A percentile compares a stretch with the other conserved stretches of the same genome.
Conservation (phyloP, 1,140 invertebrate genomes). For the Andrena cerasifolii region DNA sequence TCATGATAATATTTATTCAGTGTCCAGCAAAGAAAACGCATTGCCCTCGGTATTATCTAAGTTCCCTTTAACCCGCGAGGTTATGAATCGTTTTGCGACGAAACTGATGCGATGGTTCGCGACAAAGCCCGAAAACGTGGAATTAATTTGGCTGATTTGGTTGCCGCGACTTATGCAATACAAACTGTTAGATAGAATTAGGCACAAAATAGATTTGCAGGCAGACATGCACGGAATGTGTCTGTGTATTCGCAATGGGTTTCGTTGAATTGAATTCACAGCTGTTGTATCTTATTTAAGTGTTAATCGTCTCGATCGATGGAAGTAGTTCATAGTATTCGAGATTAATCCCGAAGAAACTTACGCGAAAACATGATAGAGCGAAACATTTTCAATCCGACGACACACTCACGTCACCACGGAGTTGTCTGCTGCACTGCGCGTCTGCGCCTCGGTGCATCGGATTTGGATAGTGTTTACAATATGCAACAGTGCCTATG, state of each 20-base stretch:
- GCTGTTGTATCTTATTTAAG: background rate
- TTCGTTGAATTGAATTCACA: background rate
- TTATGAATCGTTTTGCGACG: constrained; percentile 12
- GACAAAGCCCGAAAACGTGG: background rate
- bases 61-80: background rate
- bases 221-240: background rate
- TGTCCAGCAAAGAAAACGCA: background rate
- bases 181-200: constrained; percentile 12
- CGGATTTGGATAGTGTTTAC: background rate
- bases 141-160: background rate
- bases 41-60: background rate
- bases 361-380: constrained; percentile 54
- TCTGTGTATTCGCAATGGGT: background rate
- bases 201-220: background rate
- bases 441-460: constrained; percentile 21
- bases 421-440: constrained; percentile 26
- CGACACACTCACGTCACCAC: constrained; percentile 19
- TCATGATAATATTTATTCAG: background rate
- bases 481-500: background rate
- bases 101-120: background rate
- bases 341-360: constrained; percentile 19
- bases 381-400: constrained; percentile 49
- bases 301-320: background rate
- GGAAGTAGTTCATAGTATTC: background rate
- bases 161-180: constrained; percentile 41